Evolutionary conservation across 2,888 invertebrate genomes (phyloP).

Genomic region (Scaptodrosophila latifasciaeformis): DNA sequence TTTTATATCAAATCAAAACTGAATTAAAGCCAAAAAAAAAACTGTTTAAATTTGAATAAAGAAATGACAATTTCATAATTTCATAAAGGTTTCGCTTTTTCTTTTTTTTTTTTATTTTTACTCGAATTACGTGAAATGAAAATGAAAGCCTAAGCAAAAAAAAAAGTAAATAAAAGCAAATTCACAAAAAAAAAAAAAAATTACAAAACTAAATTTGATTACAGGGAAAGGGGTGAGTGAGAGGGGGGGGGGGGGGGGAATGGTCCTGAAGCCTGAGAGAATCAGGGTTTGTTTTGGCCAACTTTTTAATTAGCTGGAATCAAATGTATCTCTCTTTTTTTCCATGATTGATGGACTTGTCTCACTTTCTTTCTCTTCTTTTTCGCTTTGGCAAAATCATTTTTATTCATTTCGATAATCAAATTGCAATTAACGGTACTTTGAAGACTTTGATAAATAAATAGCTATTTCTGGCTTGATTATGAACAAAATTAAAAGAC

Average conservation of each 20-base stretch:
- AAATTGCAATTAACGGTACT: too few species aligned
- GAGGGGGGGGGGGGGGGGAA: neutral
- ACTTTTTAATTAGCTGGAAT: constrained; percentile 38
- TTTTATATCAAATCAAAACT: constrained; percentile 42
- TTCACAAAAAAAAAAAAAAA: too few species aligned
- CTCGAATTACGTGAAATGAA: constrained; percentile 21
- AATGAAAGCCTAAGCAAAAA: neutral
- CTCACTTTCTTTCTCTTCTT: constrained; percentile 7
- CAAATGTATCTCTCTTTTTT: constrained; percentile 12
- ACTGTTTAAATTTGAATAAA: too few species aligned
- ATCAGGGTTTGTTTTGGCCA: constrained; percentile 26
- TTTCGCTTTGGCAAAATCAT: too few species aligned
- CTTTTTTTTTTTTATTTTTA: too few species aligned
- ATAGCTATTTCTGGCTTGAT: too few species aligned
- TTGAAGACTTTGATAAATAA: too few species aligned
- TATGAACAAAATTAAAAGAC: too few species aligned
- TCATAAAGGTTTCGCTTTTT: too few species aligned
- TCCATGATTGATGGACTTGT: neutral
- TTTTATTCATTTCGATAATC: constrained; percentile 27
- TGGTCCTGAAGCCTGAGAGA: neutral
- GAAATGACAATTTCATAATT: too few species aligned
- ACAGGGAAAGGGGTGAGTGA: neutral
- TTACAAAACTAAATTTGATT: constrained; percentile 26
- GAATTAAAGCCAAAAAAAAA: constrained; percentile 14
- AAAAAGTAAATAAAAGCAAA: constrained; percentile 7